Evolutionary conservation across 2,888 invertebrate species (phyloP).

Genomic region (Agonopterix alstromeriana): DNA sequence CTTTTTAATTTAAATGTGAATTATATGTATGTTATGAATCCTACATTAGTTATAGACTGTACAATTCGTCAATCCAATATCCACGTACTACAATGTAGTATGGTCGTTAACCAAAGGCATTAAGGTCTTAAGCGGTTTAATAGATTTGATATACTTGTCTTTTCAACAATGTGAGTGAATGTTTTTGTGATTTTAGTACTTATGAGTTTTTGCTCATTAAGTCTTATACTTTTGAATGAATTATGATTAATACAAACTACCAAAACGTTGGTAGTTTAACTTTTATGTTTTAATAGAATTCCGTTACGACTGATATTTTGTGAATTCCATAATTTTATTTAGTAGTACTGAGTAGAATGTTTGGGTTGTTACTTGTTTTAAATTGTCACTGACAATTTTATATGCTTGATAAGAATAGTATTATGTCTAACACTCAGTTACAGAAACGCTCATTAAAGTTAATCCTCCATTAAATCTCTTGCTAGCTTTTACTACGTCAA

Average conservation of each 20-base stretch:
- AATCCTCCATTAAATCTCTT: no score
- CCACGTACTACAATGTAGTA: background rate
- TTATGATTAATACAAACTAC: conserved; percentile 1
- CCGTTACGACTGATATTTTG: conserved; percentile 1
- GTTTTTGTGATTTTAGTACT: conserved; percentile 64
- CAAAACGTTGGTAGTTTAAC: background rate
- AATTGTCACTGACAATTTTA: background rate
- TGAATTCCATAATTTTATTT: conserved; percentile 2
- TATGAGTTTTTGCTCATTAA: conserved; percentile 45
- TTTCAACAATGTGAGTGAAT: conserved; percentile 21
- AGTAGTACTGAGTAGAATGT: background rate
- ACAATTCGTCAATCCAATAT: no score
- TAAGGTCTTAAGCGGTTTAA: conserved; percentile 12
- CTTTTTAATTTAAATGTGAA: no score
- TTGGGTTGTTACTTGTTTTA: background rate
- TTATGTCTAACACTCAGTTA: no score
- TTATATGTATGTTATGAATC: no score
- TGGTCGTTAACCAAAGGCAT: conserved; percentile 2
- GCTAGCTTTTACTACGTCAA: no score
- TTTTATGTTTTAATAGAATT: background rate
- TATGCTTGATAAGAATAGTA: no score
- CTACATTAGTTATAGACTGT: no score
- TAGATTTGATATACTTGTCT: background rate
- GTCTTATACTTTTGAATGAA: background rate
- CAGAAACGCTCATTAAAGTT: no score